phyloP scores from a whole-genome alignment of 1,140 invertebrate genomes.

The Alviniconcha marisindica region DNA sequence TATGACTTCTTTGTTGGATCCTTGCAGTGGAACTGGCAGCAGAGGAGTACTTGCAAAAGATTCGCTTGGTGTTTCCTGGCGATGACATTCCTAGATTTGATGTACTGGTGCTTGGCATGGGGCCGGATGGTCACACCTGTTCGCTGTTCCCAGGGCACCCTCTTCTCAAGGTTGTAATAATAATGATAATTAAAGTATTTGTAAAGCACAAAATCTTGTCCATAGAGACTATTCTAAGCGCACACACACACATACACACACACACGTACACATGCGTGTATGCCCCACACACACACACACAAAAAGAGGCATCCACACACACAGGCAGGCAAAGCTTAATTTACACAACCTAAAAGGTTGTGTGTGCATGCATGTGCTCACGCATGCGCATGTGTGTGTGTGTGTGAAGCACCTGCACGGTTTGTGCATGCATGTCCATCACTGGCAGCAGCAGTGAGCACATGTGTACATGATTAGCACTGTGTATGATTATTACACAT shows the following conservation, averaged over 20 bases:
- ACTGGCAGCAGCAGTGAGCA: too few species aligned
- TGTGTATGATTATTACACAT: too few species aligned
- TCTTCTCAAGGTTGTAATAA: constrained; percentile 76
- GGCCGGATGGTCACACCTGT: constrained; percentile 99
- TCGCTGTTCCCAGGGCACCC: constrained; percentile 95
- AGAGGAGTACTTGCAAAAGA: constrained; percentile 82
- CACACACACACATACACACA: too few species aligned
- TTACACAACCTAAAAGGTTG: too few species aligned
- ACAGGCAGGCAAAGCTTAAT: too few species aligned
- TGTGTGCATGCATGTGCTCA: too few species aligned
- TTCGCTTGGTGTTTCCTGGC: constrained; percentile 76
- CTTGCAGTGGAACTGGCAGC: constrained; percentile 87
- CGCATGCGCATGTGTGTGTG: not conserved
- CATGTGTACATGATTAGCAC: too few species aligned
- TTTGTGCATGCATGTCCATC: constrained; percentile 1
- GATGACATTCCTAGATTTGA: constrained; percentile 87
- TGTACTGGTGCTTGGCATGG: constrained; percentile 93
- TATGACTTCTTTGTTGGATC: not conserved
- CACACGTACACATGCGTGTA: not conserved
- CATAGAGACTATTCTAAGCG: too few species aligned
- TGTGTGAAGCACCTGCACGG: not conserved
- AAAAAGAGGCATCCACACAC: too few species aligned
- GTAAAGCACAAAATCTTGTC: too few species aligned
- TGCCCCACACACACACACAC: too few species aligned
- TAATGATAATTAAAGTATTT: too few species aligned